Conservation (phyloP, 2,113 vertebrate genomes). For the Seriola aureovittata region DNA sequence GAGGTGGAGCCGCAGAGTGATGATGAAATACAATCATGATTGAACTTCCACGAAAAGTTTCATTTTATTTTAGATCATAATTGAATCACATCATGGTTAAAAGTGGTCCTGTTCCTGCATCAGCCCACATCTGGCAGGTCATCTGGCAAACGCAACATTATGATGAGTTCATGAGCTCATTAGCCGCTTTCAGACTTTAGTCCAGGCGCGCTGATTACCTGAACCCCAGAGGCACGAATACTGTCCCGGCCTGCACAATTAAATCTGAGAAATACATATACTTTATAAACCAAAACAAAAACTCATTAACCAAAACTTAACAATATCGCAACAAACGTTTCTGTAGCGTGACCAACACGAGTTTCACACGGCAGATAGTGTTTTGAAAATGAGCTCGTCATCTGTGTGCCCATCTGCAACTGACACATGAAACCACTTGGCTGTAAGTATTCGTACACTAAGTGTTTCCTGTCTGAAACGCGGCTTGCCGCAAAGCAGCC, state of each 20-base stretch:
- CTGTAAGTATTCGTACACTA: constrained; percentile 43
- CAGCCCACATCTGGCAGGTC: constrained; percentile 23
- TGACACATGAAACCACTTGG: constrained; percentile 48
- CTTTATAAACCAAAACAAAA: background rate
- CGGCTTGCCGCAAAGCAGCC: constrained; percentile 61
- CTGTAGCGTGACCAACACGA: background rate
- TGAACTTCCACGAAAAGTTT: background rate
- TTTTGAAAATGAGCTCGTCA: constrained; percentile 23
- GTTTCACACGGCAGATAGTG: constrained; percentile 31
- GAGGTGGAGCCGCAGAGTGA: background rate
- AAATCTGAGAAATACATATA: background rate
- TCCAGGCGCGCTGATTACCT: background rate
- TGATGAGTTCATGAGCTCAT: constrained; percentile 13
- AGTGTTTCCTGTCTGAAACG: constrained; percentile 67
- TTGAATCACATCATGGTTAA: background rate
- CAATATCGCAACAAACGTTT: background rate
- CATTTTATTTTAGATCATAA: background rate
- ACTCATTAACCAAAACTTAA: background rate
- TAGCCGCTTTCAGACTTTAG: background rate
- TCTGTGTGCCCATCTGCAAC: constrained; percentile 16
- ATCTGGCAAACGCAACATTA: constrained; percentile 21
- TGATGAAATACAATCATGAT: background rate
- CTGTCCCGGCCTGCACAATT: background rate
- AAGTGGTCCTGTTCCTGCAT: background rate
- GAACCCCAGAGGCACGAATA: background rate